Conservation (phyloP, 2,888 invertebrate species). For the Athrips mouffetella region DNA sequence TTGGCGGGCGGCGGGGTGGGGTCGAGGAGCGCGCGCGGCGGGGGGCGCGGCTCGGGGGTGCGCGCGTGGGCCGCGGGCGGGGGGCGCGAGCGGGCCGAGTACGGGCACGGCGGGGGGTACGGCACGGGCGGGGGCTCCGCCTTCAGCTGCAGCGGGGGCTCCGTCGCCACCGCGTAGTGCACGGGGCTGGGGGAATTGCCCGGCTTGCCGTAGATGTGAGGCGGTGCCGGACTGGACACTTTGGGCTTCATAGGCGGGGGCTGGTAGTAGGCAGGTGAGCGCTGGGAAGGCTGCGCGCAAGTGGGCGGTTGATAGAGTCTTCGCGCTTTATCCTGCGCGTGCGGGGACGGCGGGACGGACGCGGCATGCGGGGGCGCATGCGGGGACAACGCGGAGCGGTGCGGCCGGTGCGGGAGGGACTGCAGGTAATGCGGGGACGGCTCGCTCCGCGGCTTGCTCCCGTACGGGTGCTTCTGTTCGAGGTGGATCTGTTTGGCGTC, state of each 20-base stretch:
- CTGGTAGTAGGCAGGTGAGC: constrained; percentile 72
- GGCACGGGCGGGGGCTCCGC: constrained; percentile 64
- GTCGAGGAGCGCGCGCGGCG: constrained; percentile 54
- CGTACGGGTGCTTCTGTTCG: constrained; percentile 78
- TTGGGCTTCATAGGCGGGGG: constrained; percentile 79
- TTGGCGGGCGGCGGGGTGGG: constrained; percentile 38
- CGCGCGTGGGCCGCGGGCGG: constrained; percentile 80
- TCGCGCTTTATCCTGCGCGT: constrained; percentile 49
- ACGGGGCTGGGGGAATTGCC: constrained; percentile 71
- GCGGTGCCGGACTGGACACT: constrained; percentile 88
- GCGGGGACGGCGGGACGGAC: constrained; percentile 54
- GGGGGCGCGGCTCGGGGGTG: constrained; percentile 71
- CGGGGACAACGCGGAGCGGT: constrained; percentile 69
- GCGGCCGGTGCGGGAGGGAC: constrained; percentile 66
- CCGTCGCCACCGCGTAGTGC: constrained; percentile 62
- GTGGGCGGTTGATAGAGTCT: constrained; percentile 58
- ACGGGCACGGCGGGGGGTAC: constrained; percentile 67
- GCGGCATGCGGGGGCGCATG: constrained; percentile 77
- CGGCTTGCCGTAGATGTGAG: constrained; percentile 84
- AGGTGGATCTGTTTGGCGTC: constrained; percentile 82
- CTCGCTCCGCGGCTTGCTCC: constrained; percentile 78
- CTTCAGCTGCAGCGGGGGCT: constrained; percentile 78
- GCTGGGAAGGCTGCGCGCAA: constrained; percentile 53
- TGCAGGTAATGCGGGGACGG: constrained; percentile 77
- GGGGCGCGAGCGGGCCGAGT: constrained; percentile 55